These are phyloP conservation scores for Rhaphigaster nebulosa DNA, from an alignment of 2,888 invertebrate genomes.

Conservation along the genomic window DNA sequence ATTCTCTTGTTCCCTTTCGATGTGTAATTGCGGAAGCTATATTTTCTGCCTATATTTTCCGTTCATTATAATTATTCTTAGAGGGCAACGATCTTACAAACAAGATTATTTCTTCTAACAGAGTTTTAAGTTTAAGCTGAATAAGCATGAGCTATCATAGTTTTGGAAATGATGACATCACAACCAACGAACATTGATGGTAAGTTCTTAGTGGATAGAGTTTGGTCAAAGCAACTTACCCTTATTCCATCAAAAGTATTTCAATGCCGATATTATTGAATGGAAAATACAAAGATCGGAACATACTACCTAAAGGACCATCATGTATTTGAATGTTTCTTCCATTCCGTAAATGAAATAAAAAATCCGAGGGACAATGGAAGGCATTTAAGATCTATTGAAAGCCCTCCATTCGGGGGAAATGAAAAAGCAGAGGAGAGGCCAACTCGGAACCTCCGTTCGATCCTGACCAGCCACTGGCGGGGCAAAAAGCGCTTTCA, in stretches of 20 bases:
- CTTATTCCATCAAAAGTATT: not conserved
- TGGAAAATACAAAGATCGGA: not conserved
- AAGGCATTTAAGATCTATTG: conserved; percentile 2
- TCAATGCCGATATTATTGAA: not conserved
- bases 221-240: too few species aligned
- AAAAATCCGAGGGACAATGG: not conserved
- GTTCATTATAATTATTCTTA: too few species aligned
- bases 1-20: too few species aligned
- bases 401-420: not conserved
- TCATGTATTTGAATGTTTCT: not conserved
- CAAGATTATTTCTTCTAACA: too few species aligned
- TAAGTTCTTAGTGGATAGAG: too few species aligned
- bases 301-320: not conserved
- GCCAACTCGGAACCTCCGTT: not conserved
- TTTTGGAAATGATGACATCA: too few species aligned
- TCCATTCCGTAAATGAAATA: conserved; percentile 3
- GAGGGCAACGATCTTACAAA: too few species aligned
- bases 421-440: conserved; percentile 6
- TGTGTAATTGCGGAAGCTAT: too few species aligned
- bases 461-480: not conserved
- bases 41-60: too few species aligned
- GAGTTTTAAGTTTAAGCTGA: too few species aligned
- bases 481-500: not conserved
- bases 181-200: too few species aligned
- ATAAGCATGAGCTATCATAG: too few species aligned